Evolutionary conservation across 2,797 vertebrate species (phyloP), one percentile per base, ranked within the genome.

Genomic region (Pseudotriccus pelzelni): DNA sequence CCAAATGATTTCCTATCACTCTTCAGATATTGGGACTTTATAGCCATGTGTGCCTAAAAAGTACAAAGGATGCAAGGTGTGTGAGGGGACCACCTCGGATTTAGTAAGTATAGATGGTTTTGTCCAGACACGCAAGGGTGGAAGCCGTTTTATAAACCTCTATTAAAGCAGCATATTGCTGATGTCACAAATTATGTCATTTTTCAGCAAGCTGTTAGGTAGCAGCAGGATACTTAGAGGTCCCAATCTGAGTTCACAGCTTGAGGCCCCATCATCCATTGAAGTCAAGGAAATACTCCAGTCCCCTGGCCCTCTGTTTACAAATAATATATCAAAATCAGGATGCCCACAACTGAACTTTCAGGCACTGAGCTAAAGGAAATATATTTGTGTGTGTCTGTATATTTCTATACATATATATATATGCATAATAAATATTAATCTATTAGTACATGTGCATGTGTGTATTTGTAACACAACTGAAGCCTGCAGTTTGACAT

Each of bases 161-260:
- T 64, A 93, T 95, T 87, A 84, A 87, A 62, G 74, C 76, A 93
- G 94, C 92, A 94, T 95, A 95, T 96, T 97, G 96, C 94, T 97
- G 96, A 97, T 96, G 96, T 97, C 96, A 97, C 96, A 96, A 94
- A 96, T 96, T 96, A 96, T 96, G 95, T 96, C 95, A 97, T 97
- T 97, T 96, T 92, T 93, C 93, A 56, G 94, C 82, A 74, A 94
- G 89, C 92, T 93, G 93, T 94, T 90, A 84, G 80, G 67, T 52
- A 86, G 91, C 93, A 81, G 84, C 84, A 66, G 90, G 89, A 69
- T 70, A 76, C 73, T 49, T 59, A 70, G 88, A 89, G 75, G 77
- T 96, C 96, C 96, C 96, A 94, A 97, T 97, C 94, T 93, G 95
- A 97, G 93, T 73, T 89, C 96, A 96, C 95, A 97, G 96, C 95